phyloP scores from a whole-genome alignment of 2,888 invertebrate species.

The Mesochorus sp. region DNA sequence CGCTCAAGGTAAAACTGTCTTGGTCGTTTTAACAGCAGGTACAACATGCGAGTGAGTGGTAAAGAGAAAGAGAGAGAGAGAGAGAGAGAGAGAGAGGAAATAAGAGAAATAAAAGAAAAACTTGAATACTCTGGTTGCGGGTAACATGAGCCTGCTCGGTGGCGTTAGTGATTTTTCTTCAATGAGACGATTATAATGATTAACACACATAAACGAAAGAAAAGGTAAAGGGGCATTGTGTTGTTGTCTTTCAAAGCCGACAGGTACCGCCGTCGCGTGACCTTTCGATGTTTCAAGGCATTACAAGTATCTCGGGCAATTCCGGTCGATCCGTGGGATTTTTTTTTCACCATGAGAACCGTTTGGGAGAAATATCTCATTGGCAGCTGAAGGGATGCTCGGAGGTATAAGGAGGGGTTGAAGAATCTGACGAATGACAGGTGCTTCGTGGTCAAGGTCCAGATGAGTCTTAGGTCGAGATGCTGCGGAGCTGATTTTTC shows the following conservation, averaged over 20 bases:
- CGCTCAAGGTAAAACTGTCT: conserved; percentile 33
- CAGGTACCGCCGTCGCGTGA: conserved; percentile 71
- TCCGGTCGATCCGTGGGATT: conserved; percentile 1
- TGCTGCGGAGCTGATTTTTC: too few species aligned
- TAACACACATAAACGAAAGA: neutral
- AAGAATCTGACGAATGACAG: conserved; percentile 58
- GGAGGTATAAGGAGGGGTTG: too few species aligned
- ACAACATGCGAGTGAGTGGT: neutral
- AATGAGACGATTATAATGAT: too few species aligned
- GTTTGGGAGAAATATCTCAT: too few species aligned
- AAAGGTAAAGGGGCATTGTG: conserved; percentile 7
- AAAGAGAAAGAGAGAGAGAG: neutral
- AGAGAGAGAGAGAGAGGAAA: neutral
- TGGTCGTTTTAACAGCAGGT: conserved; percentile 22
- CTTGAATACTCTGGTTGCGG: conserved; percentile 32
- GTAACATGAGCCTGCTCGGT: neutral
- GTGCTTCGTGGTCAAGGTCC: conserved; percentile 29
- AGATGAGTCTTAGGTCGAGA: conserved; percentile 34
- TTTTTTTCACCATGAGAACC: too few species aligned
- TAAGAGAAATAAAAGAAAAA: conserved; percentile 13
- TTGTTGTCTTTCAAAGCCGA: conserved; percentile 57
- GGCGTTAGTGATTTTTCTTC: conserved; percentile 37
- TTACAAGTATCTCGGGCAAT: conserved; percentile 69
- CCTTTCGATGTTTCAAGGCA: conserved; percentile 69
- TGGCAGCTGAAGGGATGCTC: too few species aligned